phyloP scores from a whole-genome alignment of 2,113 vertebrate genomes.

The Zapus hudsonius region DNA sequence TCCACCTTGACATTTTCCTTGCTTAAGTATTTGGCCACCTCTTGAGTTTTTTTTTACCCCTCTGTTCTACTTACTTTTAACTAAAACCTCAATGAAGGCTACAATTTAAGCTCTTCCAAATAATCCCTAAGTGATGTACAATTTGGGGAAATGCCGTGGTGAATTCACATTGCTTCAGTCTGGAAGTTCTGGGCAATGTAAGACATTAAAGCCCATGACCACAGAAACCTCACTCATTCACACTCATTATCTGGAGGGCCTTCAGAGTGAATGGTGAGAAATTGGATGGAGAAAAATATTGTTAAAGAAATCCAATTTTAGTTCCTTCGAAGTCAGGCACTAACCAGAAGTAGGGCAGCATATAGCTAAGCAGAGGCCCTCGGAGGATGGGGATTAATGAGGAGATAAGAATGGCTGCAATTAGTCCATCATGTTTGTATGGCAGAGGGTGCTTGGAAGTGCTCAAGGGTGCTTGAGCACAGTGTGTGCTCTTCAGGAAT shows the following conservation, averaged over 20 bases:
- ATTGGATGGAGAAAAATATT: constrained; percentile 48
- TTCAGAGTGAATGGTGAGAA: constrained; percentile 53
- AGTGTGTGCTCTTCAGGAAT: constrained; percentile 27
- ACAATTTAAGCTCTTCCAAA: constrained; percentile 66
- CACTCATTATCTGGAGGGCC: constrained; percentile 58
- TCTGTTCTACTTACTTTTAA: constrained; percentile 55
- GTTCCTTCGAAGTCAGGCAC: constrained; percentile 40
- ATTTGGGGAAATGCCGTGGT: neutral
- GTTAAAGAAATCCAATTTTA: constrained; percentile 47
- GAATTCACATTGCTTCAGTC: constrained; percentile 51
- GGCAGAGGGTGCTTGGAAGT: constrained; percentile 57
- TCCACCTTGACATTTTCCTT: constrained; percentile 46
- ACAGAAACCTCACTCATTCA: constrained; percentile 71
- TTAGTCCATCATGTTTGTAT: constrained; percentile 67
- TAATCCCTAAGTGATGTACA: constrained; percentile 46
- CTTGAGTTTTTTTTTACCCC: neutral
- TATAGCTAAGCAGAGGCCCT: constrained; percentile 39
- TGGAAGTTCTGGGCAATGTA: constrained; percentile 64
- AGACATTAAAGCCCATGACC: constrained; percentile 59
- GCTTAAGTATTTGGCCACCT: constrained; percentile 53
- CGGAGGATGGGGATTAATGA: constrained; percentile 49
- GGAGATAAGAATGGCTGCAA: constrained; percentile 65
- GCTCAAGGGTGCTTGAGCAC: constrained; percentile 54
- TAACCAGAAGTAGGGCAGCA: constrained; percentile 19
- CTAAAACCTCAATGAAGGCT: constrained; percentile 73